These are phyloP conservation scores for Acropternis orthonyx DNA, from an alignment of 2,797 vertebrate genomes.

Conservation along the genomic window DNA sequence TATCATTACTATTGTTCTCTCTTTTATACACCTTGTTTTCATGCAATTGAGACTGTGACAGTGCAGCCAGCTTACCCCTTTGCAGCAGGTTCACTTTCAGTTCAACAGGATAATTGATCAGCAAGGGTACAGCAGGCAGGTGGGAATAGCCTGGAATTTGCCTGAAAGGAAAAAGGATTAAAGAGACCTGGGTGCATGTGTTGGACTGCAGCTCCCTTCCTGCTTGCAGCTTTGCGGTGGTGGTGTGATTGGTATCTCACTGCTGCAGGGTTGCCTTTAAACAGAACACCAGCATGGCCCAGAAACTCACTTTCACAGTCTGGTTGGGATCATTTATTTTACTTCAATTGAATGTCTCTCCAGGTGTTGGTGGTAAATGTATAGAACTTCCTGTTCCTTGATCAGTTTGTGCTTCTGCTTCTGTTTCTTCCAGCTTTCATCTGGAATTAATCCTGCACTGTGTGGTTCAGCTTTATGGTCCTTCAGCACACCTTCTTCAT, in stretches of 20 bases:
- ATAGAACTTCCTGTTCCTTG: neutral
- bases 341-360: neutral
- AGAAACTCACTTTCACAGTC: neutral
- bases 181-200: constrained; percentile 35
- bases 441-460: neutral
- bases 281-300: neutral
- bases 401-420: neutral
- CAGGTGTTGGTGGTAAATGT: neutral
- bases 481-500: neutral
- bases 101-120: constrained; percentile 61
- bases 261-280: constrained; percentile 52
- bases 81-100: constrained; percentile 59
- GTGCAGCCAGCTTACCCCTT: constrained; percentile 13
- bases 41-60: neutral
- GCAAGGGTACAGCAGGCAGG: constrained; percentile 48
- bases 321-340: constrained; percentile 25
- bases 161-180: constrained; percentile 72
- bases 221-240: constrained; percentile 48
- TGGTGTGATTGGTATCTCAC: constrained; percentile 58
- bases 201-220: constrained; percentile 54
- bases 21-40: neutral
- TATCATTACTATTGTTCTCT: neutral
- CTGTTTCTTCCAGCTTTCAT: neutral
- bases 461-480: neutral
- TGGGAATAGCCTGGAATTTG: constrained; percentile 69